These are phyloP conservation scores for Incurvaria masculella DNA, from an alignment of 2,888 invertebrate genomes.

Conservation along the genomic window DNA sequence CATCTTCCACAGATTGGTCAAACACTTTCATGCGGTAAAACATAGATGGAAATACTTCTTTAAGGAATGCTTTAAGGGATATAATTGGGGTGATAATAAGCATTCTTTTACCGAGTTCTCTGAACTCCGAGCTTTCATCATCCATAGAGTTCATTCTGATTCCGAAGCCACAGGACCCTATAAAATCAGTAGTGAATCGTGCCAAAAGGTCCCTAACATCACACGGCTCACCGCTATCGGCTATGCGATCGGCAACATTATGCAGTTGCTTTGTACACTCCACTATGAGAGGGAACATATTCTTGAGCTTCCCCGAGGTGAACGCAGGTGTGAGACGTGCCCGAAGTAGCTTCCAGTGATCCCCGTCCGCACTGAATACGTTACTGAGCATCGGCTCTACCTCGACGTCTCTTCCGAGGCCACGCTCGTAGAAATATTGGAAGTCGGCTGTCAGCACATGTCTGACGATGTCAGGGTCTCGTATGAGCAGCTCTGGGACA, in stretches of 20 bases:
- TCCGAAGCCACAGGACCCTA: slow-evolving; percentile 40
- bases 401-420: slow-evolving; percentile 18
- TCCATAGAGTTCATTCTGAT: slow-evolving; percentile 36
- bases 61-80: too few species aligned
- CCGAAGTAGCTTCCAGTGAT: slow-evolving; percentile 25
- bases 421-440: slow-evolving; percentile 19
- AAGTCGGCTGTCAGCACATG: slow-evolving; percentile 22
- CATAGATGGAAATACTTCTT: too few species aligned
- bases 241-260: slow-evolving; percentile 19
- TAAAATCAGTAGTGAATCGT: slow-evolving; percentile 41
- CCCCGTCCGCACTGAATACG: slow-evolving; percentile 24
- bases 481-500: slow-evolving; percentile 19
- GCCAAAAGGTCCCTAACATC: slow-evolving; percentile 41
- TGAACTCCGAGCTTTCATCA: slow-evolving; percentile 38
- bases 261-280: slow-evolving; percentile 21
- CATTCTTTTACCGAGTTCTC: too few species aligned
- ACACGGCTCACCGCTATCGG: too few species aligned
- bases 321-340: slow-evolving; percentile 26
- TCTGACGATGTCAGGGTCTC: slow-evolving; percentile 24
- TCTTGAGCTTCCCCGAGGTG: slow-evolving; percentile 23
- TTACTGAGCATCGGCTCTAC: slow-evolving; percentile 22
- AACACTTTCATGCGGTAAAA: too few species aligned
- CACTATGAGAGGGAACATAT: slow-evolving; percentile 25
- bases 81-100: not conserved
- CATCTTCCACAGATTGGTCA: too few species aligned